phyloP scores from a whole-genome alignment of 2,113 vertebrate genomes.

The Osmerus eperlanus region DNA sequence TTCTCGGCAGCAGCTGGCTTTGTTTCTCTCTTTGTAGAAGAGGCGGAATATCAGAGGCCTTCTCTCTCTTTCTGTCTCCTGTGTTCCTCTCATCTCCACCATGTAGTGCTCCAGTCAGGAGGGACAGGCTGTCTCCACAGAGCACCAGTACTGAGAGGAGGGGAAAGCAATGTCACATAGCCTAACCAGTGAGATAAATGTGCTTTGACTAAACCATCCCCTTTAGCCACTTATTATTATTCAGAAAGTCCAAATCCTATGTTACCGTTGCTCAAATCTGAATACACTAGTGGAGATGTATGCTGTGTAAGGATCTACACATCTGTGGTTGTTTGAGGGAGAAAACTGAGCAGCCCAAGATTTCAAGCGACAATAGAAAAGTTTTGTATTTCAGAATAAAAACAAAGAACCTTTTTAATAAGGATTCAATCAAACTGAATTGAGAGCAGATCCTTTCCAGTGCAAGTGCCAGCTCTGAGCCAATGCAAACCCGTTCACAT shows the following conservation, averaged over 20 bases:
- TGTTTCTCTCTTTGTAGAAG: constrained; percentile 22
- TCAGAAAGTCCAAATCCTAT: constrained; percentile 50
- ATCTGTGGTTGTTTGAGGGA: constrained; percentile 3
- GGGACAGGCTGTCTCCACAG: constrained; percentile 49
- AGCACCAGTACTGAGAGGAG: constrained; percentile 17
- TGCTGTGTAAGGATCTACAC: not conserved
- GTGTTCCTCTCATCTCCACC: constrained; percentile 49
- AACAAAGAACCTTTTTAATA: too few relatives aligned
- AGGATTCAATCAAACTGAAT: too few relatives aligned
- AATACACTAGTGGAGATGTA: constrained; percentile 17
- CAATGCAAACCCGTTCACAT: too few relatives aligned
- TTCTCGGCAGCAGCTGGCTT: constrained; percentile 28
- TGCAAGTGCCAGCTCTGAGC: too few relatives aligned
- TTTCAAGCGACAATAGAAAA: too few relatives aligned
- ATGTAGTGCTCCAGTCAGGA: constrained; percentile 56
- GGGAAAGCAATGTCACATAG: constrained; percentile 48
- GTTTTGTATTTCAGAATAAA: too few relatives aligned
- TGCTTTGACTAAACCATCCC: constrained; percentile 62
- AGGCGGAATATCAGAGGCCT: constrained; percentile 38
- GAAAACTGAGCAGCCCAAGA: constrained; percentile 6
- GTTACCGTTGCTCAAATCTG: constrained; percentile 33
- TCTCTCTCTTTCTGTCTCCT: constrained; percentile 28
- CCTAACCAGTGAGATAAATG: constrained; percentile 54
- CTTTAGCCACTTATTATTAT: constrained; percentile 67
- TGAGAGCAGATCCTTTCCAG: too few relatives aligned